phyloP scores from a whole-genome alignment of 30 jellyfish, hydroid and myxozoan species.

The Pelagia noctiluca region DNA sequence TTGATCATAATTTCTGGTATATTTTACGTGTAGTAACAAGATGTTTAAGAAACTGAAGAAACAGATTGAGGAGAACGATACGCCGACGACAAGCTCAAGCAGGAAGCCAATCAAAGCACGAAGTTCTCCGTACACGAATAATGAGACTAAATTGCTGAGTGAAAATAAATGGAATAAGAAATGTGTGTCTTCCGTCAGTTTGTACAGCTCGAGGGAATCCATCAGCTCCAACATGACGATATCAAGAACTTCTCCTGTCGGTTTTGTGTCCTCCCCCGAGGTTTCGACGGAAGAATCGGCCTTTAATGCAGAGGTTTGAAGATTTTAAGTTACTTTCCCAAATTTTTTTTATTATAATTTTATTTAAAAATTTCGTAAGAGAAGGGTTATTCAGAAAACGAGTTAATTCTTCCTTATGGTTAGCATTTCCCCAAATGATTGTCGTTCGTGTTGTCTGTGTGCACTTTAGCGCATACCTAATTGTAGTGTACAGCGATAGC shows the following conservation, averaged over 20 bases:
- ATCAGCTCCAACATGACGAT: constrained; percentile 89
- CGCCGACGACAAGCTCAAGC: constrained; percentile 61
- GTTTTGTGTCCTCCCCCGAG: too few relatives aligned
- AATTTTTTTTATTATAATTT: too few relatives aligned
- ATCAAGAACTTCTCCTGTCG: constrained; percentile 75
- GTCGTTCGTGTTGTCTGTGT: too few relatives aligned
- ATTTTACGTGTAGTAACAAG: background rate
- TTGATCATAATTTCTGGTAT: background rate
- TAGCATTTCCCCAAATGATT: too few relatives aligned
- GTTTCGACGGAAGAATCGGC: too few relatives aligned
- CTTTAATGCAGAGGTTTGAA: too few relatives aligned
- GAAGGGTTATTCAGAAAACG: too few relatives aligned
- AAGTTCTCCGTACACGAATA: constrained; percentile 18
- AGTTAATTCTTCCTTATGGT: too few relatives aligned
- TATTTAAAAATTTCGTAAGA: too few relatives aligned
- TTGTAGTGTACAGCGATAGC: too few relatives aligned
- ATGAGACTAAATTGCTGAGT: constrained; percentile 55
- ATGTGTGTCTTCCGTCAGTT: constrained; percentile 81
- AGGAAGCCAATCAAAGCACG: constrained; percentile 40
- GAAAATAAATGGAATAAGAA: constrained; percentile 98
- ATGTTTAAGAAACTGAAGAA: constrained; percentile 95
- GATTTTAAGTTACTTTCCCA: too few relatives aligned
- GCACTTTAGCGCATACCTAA: too few relatives aligned
- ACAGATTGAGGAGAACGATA: constrained; percentile 95
- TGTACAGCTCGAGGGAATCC: constrained; percentile 96